Conservation (phyloP, 2,113 vertebrate species). For the Taurulus bubalis region DNA sequence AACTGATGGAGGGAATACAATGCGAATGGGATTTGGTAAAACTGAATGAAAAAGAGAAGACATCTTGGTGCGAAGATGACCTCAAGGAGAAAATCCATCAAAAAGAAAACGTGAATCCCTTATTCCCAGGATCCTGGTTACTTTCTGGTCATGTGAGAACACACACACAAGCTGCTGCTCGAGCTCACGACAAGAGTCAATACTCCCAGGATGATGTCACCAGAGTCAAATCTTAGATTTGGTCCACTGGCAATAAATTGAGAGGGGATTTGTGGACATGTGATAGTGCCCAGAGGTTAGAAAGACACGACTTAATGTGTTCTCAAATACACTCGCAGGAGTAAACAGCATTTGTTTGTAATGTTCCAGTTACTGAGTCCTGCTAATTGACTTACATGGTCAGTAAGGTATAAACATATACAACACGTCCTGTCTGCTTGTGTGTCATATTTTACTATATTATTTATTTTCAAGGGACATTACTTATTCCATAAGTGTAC, state of each 20-base stretch:
- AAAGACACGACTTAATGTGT: neutral
- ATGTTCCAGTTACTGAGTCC: neutral
- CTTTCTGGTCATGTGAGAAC: slow-evolving; percentile 27
- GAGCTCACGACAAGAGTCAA: slow-evolving; percentile 19
- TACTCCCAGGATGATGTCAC: slow-evolving; percentile 45
- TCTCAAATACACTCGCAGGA: neutral
- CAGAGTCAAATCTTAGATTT: slow-evolving; percentile 32
- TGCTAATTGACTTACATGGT: neutral
- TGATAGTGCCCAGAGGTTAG: slow-evolving; percentile 38
- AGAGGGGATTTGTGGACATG: slow-evolving; percentile 49
- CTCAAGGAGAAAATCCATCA: slow-evolving; percentile 30
- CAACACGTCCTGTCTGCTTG: neutral
- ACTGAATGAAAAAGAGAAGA: slow-evolving; percentile 10
- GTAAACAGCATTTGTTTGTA: slow-evolving; percentile 7
- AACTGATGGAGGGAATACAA: slow-evolving; percentile 39
- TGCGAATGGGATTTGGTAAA: neutral
- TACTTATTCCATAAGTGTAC: neutral
- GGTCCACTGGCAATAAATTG: slow-evolving; percentile 36
- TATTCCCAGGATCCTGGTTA: slow-evolving; percentile 43
- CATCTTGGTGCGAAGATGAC: slow-evolving; percentile 25
- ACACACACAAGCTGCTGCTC: slow-evolving; percentile 15
- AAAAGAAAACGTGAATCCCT: slow-evolving; percentile 3
- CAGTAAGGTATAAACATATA: neutral
- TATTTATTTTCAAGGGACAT: neutral
- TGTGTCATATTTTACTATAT: neutral